phyloP scores from a whole-genome alignment of 1,140 invertebrate species.

The Drosophila grimshawi region DNA sequence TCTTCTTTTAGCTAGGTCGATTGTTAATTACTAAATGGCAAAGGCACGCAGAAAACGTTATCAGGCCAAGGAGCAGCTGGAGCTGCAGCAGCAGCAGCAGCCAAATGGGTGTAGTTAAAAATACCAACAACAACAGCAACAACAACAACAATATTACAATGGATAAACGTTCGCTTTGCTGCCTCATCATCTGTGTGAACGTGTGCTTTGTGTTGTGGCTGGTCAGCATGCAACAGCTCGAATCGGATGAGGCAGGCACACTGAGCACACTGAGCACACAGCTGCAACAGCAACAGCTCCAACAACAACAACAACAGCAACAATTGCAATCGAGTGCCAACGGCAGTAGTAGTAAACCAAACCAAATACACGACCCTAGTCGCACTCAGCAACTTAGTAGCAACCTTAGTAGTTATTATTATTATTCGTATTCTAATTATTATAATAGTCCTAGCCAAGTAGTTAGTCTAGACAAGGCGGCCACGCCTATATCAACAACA shows the following conservation, averaged over 20 bases:
- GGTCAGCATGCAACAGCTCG: slow-evolving; percentile 63
- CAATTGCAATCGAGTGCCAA: slow-evolving; percentile 50
- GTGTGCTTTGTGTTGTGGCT: slow-evolving; percentile 77
- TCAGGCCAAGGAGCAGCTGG: slow-evolving; percentile 14
- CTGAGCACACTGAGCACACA: slow-evolving; percentile 17
- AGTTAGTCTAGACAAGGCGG: slow-evolving; percentile 66
- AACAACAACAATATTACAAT: slow-evolving; percentile 56
- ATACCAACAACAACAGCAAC: slow-evolving; percentile 20
- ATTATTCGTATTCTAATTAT: slow-evolving; percentile 39
- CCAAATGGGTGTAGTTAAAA: slow-evolving; percentile 29
- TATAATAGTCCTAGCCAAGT: slow-evolving; percentile 52
- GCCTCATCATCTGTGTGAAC: slow-evolving; percentile 73
- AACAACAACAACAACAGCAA: slow-evolving; percentile 5
- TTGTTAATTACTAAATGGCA: slow-evolving; percentile 70
- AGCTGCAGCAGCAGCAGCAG: slow-evolving; percentile 10
- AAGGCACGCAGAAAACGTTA: slow-evolving; percentile 71
- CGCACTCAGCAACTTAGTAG: slow-evolving; percentile 52
- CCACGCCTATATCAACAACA: slow-evolving; percentile 24
- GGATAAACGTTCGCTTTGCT: slow-evolving; percentile 76
- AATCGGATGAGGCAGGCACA: slow-evolving; percentile 49
- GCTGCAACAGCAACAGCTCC: slow-evolving; percentile 14
- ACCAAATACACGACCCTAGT: slow-evolving; percentile 77
- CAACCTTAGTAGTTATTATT: slow-evolving; percentile 42
- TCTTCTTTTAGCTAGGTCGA: slow-evolving; percentile 45
- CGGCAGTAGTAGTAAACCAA: slow-evolving; percentile 55